phyloP scores from a whole-genome alignment of 2,888 invertebrate genomes.

The Amorpha juglandis region DNA sequence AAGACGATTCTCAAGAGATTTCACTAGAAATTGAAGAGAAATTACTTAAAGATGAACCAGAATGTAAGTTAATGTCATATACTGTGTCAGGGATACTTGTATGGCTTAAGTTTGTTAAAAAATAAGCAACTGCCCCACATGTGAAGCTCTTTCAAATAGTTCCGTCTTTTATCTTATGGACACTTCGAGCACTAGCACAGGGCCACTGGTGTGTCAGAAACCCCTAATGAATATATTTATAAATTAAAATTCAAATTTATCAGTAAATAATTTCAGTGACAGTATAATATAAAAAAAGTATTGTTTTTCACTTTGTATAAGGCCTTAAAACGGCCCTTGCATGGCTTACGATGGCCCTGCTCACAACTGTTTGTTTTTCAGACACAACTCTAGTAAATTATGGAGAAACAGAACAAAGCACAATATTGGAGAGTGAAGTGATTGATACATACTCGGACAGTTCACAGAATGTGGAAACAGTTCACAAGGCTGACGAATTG shows the following conservation, averaged over 20 bases:
- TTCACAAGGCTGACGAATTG: slow-evolving; percentile 72
- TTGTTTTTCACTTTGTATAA: no score
- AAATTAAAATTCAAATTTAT: no score
- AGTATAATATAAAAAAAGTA: no score
- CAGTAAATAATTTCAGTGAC: no score
- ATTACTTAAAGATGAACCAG: slow-evolving; percentile 77
- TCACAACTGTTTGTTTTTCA: slow-evolving; percentile 35
- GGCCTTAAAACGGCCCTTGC: no score
- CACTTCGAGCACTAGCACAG: no score
- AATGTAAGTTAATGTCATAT: slow-evolving; percentile 61
- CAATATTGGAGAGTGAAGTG: slow-evolving; percentile 62
- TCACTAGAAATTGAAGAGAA: slow-evolving; percentile 80
- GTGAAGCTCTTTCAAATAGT: background rate
- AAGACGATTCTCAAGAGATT: slow-evolving; percentile 78
- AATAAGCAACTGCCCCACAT: background rate
- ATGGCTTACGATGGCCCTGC: no score
- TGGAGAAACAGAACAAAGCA: slow-evolving; percentile 60
- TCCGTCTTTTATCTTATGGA: no score
- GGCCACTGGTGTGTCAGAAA: no score
- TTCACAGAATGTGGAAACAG: slow-evolving; percentile 66
- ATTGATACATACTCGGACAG: slow-evolving; percentile 68
- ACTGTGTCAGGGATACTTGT: background rate
- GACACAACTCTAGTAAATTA: slow-evolving; percentile 78
- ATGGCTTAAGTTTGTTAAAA: background rate
- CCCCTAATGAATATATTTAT: no score